Conservation (phyloP, 2,113 vertebrate genomes). For the Scomber scombrus region DNA sequence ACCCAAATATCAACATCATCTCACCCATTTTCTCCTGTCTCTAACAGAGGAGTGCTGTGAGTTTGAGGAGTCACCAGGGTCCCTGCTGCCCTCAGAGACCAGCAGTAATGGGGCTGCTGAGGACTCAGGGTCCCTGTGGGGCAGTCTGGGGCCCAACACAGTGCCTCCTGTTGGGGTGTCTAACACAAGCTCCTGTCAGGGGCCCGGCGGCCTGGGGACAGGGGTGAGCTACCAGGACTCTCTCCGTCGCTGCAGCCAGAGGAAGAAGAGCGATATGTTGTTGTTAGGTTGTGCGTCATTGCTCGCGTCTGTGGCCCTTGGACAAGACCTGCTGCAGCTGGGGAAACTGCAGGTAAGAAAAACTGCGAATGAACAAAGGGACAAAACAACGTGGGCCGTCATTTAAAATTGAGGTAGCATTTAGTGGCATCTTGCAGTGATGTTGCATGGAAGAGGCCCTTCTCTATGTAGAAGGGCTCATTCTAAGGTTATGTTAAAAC, state of each 20-base stretch:
- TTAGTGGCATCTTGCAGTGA: too few relatives aligned
- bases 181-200: conserved; percentile 37
- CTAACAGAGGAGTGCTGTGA: conserved; percentile 83
- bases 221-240: conserved; percentile 74
- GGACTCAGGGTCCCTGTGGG: conserved; percentile 73
- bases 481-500: too few relatives aligned
- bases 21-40: neutral
- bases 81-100: conserved; percentile 72
- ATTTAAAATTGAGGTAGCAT: too few relatives aligned
- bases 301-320: conserved; percentile 88
- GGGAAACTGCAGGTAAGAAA: conserved; percentile 83
- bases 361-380: neutral
- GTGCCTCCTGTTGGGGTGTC: conserved; percentile 18
- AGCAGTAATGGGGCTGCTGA: conserved; percentile 83
- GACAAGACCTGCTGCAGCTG: conserved; percentile 86
- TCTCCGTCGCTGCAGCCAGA: conserved; percentile 79
- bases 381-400: neutral
- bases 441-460: too few relatives aligned
- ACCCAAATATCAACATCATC: neutral
- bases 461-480: too few relatives aligned
- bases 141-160: conserved; percentile 56
- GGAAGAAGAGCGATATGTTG: conserved; percentile 88
- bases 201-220: conserved; percentile 31
- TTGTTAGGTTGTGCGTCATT: conserved; percentile 89
- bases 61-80: conserved; percentile 78